Conservation (phyloP, 2,797 vertebrate species). For the Falco concolor region DNA sequence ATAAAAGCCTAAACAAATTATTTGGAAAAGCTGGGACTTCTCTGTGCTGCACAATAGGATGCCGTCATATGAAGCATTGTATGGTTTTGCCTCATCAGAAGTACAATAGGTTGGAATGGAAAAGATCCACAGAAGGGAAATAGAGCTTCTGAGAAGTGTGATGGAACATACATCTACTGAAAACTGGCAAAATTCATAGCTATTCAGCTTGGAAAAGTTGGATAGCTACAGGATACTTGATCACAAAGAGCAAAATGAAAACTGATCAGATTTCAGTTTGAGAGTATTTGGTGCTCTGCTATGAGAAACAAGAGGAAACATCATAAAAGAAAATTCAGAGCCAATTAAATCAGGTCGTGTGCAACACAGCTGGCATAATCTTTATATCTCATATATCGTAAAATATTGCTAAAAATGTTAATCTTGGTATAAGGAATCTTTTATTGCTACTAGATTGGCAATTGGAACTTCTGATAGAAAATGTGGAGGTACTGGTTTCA, state of each 20-base stretch:
- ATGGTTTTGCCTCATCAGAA: not conserved
- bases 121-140: not conserved
- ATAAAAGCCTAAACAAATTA: not conserved
- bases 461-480: not conserved
- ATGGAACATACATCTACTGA: not conserved
- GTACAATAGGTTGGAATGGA: not conserved
- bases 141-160: not conserved
- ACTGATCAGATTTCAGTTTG: not conserved
- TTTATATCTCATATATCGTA: not conserved
- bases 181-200: not conserved
- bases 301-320: not conserved
- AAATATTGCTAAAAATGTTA: not conserved
- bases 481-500: not conserved
- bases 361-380: not conserved
- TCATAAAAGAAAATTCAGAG: not conserved
- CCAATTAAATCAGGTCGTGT: not conserved
- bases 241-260: not conserved
- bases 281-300: not conserved
- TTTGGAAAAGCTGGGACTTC: not conserved
- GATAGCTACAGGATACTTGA: not conserved
- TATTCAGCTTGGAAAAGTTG: not conserved
- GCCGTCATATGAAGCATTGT: not conserved
- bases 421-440: not conserved
- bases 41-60: not conserved
- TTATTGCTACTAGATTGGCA: not conserved